Base-by-base conservation (phyloP, 1,140 invertebrate genomes). In the Ylistrum balloti region DNA sequence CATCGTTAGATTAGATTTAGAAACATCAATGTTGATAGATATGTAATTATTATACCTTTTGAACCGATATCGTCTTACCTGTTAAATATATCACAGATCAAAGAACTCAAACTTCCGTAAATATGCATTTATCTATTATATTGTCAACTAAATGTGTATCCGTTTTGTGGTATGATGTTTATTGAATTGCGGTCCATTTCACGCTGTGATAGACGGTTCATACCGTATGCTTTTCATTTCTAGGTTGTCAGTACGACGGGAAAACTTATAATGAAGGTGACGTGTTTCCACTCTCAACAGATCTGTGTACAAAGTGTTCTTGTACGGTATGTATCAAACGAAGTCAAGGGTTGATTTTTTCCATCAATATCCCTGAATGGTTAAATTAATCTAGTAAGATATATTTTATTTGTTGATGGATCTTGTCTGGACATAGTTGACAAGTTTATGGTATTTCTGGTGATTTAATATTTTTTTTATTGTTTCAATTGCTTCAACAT, bases 221-320 rank as follows among this genome's bases (percentile, higher is more conserved):
- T 45, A 45, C 17, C 1, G 1, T n/a, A 74, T 74, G n/a, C 13
- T 56, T 90, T 85, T 91, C 56, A 90, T 28, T 92, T 93, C 1
- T 91, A 95, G 95, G 95, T 33, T 96, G 95, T 92, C 91, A 90
- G 13, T 92, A 94, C 86, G 92, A 94, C 10, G 95, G 95, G 5
- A 92, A 93, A 89, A 88, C 88, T 5, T 94, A 94, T 87, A 88
- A 91, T 41, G 93, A 95, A 86, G 94, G 94, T 0, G 95, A 95
- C 11, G 90, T 86, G 9, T 95, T 96, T 86, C 90, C 91, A 0
- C 90, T 95, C 15, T 48, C 92, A 0, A 92, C 92, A n/a, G 95
- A 96, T 33, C n/a, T 88, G 0, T 96, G 95, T 74, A 93, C 94
- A 17, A 92, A 91, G n/a, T 96, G 95, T 90, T 86, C 88, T 0